Conservation (phyloP, 2,888 invertebrate species). For the Rhingia campestris region DNA sequence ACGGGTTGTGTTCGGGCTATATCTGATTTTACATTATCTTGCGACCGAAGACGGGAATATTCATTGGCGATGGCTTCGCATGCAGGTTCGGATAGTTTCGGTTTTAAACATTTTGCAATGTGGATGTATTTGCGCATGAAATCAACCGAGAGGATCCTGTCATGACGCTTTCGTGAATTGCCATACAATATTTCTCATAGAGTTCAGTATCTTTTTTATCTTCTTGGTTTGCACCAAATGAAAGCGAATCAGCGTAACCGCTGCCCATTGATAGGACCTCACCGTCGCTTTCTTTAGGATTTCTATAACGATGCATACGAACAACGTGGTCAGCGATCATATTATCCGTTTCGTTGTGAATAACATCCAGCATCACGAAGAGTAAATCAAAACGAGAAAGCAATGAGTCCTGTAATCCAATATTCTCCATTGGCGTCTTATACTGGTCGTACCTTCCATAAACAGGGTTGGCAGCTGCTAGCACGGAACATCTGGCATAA, state of each 20-base stretch:
- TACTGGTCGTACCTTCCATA: slow-evolving; percentile 99
- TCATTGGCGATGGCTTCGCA: slow-evolving; percentile 90
- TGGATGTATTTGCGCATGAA: slow-evolving; percentile 99
- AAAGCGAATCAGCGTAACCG: slow-evolving; percentile 90
- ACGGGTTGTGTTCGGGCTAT: slow-evolving; percentile 99
- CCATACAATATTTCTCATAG: slow-evolving; percentile 97
- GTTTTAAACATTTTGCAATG: slow-evolving; percentile 96
- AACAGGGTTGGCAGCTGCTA: slow-evolving; percentile 99
- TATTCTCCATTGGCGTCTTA: slow-evolving; percentile 99
- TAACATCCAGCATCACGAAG: slow-evolving; percentile 97
- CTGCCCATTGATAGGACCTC: slow-evolving; percentile 93
- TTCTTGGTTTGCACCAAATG: slow-evolving; percentile 91
- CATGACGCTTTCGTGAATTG: slow-evolving; percentile 89
- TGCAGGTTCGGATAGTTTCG: slow-evolving; percentile 94
- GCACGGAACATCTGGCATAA: slow-evolving; percentile 97
- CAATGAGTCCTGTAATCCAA: slow-evolving; percentile 97
- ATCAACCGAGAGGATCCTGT: slow-evolving; percentile 93
- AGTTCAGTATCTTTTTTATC: slow-evolving; percentile 88
- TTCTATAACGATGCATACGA: slow-evolving; percentile 97
- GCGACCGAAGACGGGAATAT: slow-evolving; percentile 81
- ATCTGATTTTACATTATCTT: slow-evolving; percentile 92
- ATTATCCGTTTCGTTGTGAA: slow-evolving; percentile 94
- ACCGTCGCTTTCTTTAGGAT: slow-evolving; percentile 96
- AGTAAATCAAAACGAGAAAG: slow-evolving; percentile 98
- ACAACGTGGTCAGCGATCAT: slow-evolving; percentile 98